Base-by-base conservation (phyloP, 2,888 invertebrate species). In the Sphaerophoria taeniata region DNA sequence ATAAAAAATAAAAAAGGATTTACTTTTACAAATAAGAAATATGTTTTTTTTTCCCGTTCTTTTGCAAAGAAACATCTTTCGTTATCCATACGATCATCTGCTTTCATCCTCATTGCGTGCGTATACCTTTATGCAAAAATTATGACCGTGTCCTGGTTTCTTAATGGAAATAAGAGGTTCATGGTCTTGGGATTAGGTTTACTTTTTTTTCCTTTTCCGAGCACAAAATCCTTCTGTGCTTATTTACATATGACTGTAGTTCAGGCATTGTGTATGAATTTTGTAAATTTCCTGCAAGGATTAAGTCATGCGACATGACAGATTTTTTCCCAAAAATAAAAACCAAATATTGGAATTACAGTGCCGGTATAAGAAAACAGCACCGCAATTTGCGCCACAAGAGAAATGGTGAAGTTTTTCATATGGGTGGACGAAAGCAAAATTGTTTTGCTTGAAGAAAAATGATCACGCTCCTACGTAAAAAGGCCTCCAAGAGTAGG, bases 191-290 rank as follows among this genome's bases (percentile, higher is more conserved):
- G 83, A 84, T 74, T 84, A 84, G 12, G 51, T 63, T 47, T 51
- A 56, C 65, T 39, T 51, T 14, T 43, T 34, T 70, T 61, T 71
- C 14, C 33, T 55, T 74, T 36, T 53, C n/a, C 39, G 65, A 53
- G 65, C 67, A 71, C 60, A 43, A 85, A 80, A 85, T 85, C 85
- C 85, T 85, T 85, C 80, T 85, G 76, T 63, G 76, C 80, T 70
- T 80, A 72, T 80, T 80, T 76, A 80, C 84, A 85, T 80, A 73
- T 56, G 6, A 33, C 7, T 16, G 39, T n/a, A 47, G 49, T 53
- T 65, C 39, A 43, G 24, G 33, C 9, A 31, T 55, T 55, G 55
- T 55, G 24, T 43, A 6, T 72, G n/a, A n/a, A n/a, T n/a, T n/a
- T n/a, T n/a, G n/a, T n/a, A n/a, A n/a, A 45, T 39, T 16, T 7